phyloP scores from a whole-genome alignment of 2,113 vertebrate genomes.

The Anhinga rufa region DNA sequence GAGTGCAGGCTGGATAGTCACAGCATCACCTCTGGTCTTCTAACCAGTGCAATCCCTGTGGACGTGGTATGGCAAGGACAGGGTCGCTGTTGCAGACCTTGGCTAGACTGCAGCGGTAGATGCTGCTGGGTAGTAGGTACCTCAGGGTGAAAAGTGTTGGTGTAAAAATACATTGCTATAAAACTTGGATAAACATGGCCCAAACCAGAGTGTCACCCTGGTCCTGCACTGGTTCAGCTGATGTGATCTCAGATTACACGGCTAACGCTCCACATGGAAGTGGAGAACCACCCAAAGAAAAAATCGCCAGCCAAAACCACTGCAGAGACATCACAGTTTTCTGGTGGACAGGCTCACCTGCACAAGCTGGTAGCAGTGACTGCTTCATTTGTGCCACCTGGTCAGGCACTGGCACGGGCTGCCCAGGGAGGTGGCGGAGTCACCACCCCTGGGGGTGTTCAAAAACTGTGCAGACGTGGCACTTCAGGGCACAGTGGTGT shows the following conservation, averaged over 20 bases:
- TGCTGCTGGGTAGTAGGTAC: neutral
- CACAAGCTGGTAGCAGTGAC: neutral
- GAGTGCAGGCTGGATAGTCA: neutral
- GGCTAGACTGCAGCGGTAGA: neutral
- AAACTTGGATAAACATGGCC: neutral
- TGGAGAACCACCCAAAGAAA: neutral
- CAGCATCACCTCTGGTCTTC: neutral
- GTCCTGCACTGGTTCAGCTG: neutral
- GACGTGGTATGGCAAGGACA: accelerated
- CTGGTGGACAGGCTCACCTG: neutral
- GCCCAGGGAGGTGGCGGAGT: no score
- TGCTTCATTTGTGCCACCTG: neutral
- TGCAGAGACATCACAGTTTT: neutral
- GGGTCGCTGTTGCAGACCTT: neutral
- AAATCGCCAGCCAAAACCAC: neutral
- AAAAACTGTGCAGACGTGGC: no score
- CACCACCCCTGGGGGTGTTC: no score
- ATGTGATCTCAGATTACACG: accelerated
- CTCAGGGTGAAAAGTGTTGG: neutral
- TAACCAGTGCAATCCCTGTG: neutral
- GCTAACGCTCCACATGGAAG: neutral
- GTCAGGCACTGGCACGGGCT: no score
- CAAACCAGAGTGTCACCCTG: neutral
- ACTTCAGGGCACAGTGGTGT: no score
- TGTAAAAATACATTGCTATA: neutral